phyloP scores from a whole-genome alignment of 2,113 vertebrate genomes.

The Macrotis lagotis region DNA sequence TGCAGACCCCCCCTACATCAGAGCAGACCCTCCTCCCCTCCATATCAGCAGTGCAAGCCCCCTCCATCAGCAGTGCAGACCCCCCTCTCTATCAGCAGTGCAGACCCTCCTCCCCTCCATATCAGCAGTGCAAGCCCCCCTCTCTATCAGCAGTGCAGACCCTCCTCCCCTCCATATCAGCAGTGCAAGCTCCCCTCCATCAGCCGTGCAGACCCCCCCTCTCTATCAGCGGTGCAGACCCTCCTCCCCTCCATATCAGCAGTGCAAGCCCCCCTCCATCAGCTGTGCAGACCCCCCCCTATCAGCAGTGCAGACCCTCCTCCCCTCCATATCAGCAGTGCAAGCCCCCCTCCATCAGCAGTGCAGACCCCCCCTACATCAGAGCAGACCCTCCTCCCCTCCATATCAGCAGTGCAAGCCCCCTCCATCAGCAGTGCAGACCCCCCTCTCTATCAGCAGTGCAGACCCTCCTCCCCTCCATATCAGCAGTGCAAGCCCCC shows the following conservation, averaged over 20 bases:
- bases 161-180: no score
- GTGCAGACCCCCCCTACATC: neutral
- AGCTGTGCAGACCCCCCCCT: rapidly evolving
- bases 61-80: no score
- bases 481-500: no score
- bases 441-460: rapidly evolving
- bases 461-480: neutral
- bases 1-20: no score
- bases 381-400: neutral
- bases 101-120: no score
- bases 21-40: no score
- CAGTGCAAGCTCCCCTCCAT: neutral
- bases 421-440: neutral
- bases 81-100: no score
- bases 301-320: neutral
- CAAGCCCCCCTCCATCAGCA: rapidly evolving
- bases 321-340: rapidly evolving
- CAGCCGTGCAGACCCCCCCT: no score
- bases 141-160: neutral
- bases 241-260: no score
- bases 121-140: no score
- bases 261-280: rapidly evolving
- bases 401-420: slow-evolving; percentile 77
- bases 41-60: neutral
- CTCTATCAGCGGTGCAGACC: no score